Evolutionary conservation across 2,797 vertebrate genomes (phyloP).

Genomic region (Tolypeutes matacus): DNA sequence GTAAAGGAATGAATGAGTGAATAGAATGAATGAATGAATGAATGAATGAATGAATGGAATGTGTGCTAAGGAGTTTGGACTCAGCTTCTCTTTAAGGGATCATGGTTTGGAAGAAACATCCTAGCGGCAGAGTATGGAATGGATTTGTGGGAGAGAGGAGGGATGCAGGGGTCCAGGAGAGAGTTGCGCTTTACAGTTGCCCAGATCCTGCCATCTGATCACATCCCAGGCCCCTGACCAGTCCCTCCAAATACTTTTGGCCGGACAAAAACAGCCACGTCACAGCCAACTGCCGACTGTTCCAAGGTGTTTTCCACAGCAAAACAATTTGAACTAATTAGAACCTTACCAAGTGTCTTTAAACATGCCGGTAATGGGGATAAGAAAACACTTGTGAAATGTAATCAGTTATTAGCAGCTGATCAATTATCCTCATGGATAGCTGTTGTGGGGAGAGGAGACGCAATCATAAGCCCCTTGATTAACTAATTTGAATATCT

Average conservation of each 20-base stretch:
- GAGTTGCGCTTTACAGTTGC: not conserved
- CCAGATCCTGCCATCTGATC: not conserved
- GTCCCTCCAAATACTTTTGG: not conserved
- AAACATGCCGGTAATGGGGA: slow-evolving; percentile 87
- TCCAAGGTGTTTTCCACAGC: slow-evolving; percentile 86
- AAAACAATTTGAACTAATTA: slow-evolving; percentile 90
- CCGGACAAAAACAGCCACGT: not conserved
- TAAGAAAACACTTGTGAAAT: slow-evolving; percentile 88
- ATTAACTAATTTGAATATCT: slow-evolving; percentile 92
- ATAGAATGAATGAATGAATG: not conserved
- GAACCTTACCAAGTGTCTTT: slow-evolving; percentile 90
- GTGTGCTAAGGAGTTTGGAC: not conserved
- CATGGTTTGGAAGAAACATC: not conserved
- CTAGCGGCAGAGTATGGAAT: not conserved
- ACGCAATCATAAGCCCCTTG: slow-evolving; percentile 89
- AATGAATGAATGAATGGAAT: not conserved
- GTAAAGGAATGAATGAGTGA: not conserved
- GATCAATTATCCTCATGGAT: slow-evolving; percentile 89
- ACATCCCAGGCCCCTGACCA: not conserved
- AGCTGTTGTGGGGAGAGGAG: slow-evolving; percentile 84
- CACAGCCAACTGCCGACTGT: slow-evolving; percentile 55
- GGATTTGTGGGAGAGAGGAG: not conserved
- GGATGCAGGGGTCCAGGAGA: no score
- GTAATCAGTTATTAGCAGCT: slow-evolving; percentile 91
- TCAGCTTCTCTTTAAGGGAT: not conserved